Evolutionary conservation across 2,113 vertebrate genomes (phyloP), one percentile per base, ranked within the genome.

Genomic region (Thalassarche chlororhynchos): DNA sequence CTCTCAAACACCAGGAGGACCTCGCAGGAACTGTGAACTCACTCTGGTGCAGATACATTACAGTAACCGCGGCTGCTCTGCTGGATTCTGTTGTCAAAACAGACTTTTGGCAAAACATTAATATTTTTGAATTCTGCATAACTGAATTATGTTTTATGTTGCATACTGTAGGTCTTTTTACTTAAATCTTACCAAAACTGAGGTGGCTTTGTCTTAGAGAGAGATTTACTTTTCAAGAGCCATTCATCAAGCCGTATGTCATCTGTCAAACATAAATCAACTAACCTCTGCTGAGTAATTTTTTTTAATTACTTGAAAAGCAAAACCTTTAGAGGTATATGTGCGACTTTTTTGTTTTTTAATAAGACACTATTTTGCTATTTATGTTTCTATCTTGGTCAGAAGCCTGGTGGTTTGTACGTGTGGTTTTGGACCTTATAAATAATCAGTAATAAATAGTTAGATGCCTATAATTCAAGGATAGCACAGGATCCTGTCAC

Each of bases 381-480:
- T 87, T 61, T 64, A 38, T 60, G 66, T 70, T 94, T 95, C 84
- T 52, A 82, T 26, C 32, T 83, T 97, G 95, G 85, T 93, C 72
- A 96, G 80, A 76, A 97, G 65, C 14, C 68, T 95, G 64, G 64
- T 84, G 84, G 91, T 94, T 96, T 87, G 40, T 49, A 75, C 42
- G 16, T 90, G 61, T 78, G 93, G 64, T 82, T 97, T 83, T 89
- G 47, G 78, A 93, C 72, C 64, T 96, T 91, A 77, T 36, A 97
- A 98, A 94, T 85, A 95, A 90, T 52, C 69, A 52, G 71, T 8
- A 96, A 94, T 81, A 91, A 94, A 79, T 5, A 86, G 82, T 28
- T 74, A 72, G 84, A 32, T 40, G 31, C 25, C 49, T 81, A 6
- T 80, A 94, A 96, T 71, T 95, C 80, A 62, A 86, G 74, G 71